A percentile compares a stretch with the other conserved stretches of the same genome.
phyloP scores from a whole-genome alignment of 2,113 vertebrate genomes.

The Elachura formosa region DNA sequence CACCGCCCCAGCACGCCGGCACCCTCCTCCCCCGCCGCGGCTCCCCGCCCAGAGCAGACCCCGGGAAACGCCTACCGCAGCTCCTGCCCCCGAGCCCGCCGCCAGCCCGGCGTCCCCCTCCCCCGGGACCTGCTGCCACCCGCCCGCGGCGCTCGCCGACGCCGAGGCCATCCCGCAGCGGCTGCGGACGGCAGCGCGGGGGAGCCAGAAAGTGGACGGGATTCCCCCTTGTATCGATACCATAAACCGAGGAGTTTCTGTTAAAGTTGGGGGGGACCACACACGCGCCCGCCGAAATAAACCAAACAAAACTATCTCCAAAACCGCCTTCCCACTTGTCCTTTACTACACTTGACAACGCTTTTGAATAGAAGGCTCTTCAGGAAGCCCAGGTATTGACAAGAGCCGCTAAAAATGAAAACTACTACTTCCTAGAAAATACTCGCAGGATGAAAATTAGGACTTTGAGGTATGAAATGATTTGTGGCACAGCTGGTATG shows the following conservation, averaged over 20 bases:
- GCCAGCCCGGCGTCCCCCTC: neutral
- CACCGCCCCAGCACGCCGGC: neutral
- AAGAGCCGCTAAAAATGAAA: neutral
- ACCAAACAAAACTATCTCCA: neutral
- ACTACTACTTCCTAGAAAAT: neutral
- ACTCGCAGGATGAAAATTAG: neutral
- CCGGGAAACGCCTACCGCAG: neutral
- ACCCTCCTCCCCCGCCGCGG: neutral
- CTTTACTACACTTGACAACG: neutral
- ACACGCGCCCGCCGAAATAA: neutral
- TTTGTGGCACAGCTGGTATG: conserved; percentile 48
- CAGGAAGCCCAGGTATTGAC: neutral
- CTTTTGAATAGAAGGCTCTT: neutral
- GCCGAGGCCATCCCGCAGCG: neutral
- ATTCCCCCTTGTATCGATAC: neutral
- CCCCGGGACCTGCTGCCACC: neutral
- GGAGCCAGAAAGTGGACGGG: neutral
- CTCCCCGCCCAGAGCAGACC: neutral
- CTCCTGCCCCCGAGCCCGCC: neutral
- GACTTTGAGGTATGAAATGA: neutral
- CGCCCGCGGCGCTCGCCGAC: neutral
- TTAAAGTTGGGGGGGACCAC: neutral
- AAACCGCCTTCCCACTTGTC: neutral
- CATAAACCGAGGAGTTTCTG: neutral
- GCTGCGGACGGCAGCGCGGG: neutral